phyloP scores from a whole-genome alignment of 2,888 invertebrate species.

The Chrysodeixis includens region DNA sequence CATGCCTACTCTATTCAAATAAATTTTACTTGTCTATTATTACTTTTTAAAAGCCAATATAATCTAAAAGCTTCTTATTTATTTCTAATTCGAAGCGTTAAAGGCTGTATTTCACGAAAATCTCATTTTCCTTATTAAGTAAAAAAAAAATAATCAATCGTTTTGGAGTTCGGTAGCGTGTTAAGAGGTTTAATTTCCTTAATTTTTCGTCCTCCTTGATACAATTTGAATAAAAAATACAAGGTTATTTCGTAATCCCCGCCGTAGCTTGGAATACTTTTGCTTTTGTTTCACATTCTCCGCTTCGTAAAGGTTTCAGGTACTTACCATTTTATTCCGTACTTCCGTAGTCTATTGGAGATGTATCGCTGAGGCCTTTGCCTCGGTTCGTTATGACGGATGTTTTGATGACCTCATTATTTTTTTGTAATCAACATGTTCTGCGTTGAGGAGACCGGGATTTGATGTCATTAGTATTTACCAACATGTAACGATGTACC shows the following conservation, averaged over 20 bases:
- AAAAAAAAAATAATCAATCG: conserved; percentile 20
- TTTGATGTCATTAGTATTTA: not conserved
- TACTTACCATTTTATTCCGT: conserved; percentile 1
- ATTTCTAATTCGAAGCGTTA: not conserved
- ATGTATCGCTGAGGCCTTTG: conserved; percentile 5
- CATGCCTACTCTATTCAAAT: not conserved
- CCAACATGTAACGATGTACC: not conserved
- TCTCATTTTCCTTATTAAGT: conserved; percentile 1
- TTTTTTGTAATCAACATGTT: not conserved
- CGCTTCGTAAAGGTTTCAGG: conserved; percentile 11
- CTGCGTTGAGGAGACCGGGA: not conserved
- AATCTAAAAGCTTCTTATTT: not conserved
- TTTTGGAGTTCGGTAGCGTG: conserved; percentile 12
- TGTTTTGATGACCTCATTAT: conserved; percentile 7
- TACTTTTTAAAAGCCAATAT: not conserved
- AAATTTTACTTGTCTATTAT: not conserved
- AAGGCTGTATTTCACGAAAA: conserved; percentile 14
- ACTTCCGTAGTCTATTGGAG: not conserved
- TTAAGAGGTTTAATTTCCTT: conserved; percentile 30
- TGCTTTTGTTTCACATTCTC: conserved; percentile 14
- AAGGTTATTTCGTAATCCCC: conserved; percentile 20
- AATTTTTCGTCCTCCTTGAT: conserved; percentile 30
- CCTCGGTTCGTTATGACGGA: not conserved
- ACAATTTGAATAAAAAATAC: conserved; percentile 36
- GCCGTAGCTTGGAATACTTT: conserved; percentile 20